Evolutionary conservation across 2,113 vertebrate species (phyloP), one percentile per base, ranked within the genome.

Genomic region (Cyprinus carpio): DNA sequence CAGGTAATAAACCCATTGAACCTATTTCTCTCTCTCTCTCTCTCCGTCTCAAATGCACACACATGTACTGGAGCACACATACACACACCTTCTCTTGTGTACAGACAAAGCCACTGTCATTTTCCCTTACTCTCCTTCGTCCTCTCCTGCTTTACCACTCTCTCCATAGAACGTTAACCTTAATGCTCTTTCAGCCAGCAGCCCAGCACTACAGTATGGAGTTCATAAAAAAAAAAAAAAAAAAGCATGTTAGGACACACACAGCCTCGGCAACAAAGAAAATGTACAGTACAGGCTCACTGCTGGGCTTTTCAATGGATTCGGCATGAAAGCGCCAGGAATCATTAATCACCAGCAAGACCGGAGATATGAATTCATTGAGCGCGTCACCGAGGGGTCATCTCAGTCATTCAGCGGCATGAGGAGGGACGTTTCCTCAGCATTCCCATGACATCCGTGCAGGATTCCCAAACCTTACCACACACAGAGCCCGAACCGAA

Each of bases 241-340:
- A 79, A 81, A 69, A n/a, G 82, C 81, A 79, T 88, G 87, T 83
- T 75, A n/a, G 75, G 77, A 80, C 87, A 49, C 62, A 88, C 56
- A 58, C 84, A 83, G 51, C 31, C 51, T 16, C 3, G 13, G 15
- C 46, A 56, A 81, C 76, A 86, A 81, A 88, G 81, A 23, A 56
- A 69, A 80, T 71, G 51, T 78, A 85, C 49, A 62, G 64, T 72
- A 82, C 65, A 71, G 81, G 64, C 77, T 79, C 56, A 75, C 67
- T 58, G 75, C 81, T 49, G 54, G 40, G 84, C 77, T 85, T 62
- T 81, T 83, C 62, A 51, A 69, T 37, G 76, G 18, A 75, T 69
- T 58, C 64, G 46, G 60, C 74, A 80, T 74, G 84, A 88, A 83
- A 88, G 81, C 56, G 40, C 37, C 16, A 75, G 54, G 67, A 71